Evolutionary conservation across 2,888 invertebrate genomes (phyloP).

Genomic region (Timandra comae): DNA sequence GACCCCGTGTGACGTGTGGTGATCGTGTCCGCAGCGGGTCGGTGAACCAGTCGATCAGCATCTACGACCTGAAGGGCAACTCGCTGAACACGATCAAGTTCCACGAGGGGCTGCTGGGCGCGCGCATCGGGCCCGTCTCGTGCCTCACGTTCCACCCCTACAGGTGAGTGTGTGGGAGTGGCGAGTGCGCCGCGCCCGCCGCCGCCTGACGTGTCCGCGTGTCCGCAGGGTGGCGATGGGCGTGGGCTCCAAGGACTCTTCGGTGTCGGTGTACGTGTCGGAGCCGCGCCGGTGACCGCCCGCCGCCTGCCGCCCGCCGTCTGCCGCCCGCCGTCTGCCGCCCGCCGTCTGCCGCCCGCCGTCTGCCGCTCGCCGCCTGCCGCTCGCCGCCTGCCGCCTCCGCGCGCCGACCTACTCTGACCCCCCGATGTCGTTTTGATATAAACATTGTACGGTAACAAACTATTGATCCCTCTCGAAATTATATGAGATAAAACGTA

Average conservation of each 20-base stretch:
- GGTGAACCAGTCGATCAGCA: constrained; percentile 85
- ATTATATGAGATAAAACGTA: too few species aligned
- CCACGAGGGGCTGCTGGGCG: constrained; percentile 91
- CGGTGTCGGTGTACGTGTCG: constrained; percentile 87
- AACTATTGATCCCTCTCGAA: too few species aligned
- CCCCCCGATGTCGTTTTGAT: too few species aligned
- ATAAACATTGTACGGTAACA: too few species aligned
- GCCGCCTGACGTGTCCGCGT: neutral
- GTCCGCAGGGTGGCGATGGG: constrained; percentile 86
- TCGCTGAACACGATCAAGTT: constrained; percentile 87
- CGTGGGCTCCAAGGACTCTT: constrained; percentile 90
- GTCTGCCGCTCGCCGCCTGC: too few species aligned
- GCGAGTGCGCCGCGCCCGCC: neutral
- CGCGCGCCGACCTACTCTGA: too few species aligned
- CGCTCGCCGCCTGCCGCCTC: too few species aligned
- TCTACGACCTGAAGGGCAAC: constrained; percentile 84
- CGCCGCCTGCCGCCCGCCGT: constrained; percentile 57
- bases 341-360: too few species aligned
- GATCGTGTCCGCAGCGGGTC: constrained; percentile 77
- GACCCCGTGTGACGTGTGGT: neutral
- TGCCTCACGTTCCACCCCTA: constrained; percentile 94
- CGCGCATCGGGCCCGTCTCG: constrained; percentile 90
- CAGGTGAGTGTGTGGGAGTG: constrained; percentile 34
- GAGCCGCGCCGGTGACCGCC: constrained; percentile 83
- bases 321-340: constrained; percentile 32